These are phyloP conservation scores for Glareola pratincola DNA, from an alignment of 2,113 vertebrate genomes.

Conservation along the genomic window DNA sequence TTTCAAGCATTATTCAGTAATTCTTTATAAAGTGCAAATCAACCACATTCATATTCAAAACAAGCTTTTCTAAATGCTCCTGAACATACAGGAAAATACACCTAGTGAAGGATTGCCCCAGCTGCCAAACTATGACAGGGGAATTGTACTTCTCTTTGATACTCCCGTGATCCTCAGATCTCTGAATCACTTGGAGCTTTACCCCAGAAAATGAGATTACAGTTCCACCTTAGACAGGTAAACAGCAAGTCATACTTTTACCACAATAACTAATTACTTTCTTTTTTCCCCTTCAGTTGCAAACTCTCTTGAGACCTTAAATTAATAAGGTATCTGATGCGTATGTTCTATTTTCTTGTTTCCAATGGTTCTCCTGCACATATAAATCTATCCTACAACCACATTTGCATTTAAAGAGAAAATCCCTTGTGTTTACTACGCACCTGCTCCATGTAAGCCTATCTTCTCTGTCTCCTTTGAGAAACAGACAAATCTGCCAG, in stretches of 20 bases:
- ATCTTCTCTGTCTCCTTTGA: neutral
- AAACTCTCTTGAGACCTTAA: neutral
- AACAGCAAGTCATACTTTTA: neutral
- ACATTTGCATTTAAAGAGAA: constrained; percentile 51
- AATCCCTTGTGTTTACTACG: constrained; percentile 49
- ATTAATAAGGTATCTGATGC: constrained; percentile 48
- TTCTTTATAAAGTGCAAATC: neutral
- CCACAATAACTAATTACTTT: neutral
- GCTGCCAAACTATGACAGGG: neutral
- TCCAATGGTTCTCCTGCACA: neutral
- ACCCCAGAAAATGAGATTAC: neutral
- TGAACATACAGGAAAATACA: neutral
- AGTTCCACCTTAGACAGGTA: neutral
- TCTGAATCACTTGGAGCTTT: neutral
- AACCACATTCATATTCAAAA: neutral
- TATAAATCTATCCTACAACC: neutral
- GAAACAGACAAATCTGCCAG: constrained; percentile 20
- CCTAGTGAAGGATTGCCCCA: neutral
- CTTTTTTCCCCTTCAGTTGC: neutral
- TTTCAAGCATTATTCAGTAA: neutral
- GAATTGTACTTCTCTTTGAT: neutral
- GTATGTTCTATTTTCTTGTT: constrained; percentile 10
- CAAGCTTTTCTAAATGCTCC: neutral
- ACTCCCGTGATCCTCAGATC: neutral
- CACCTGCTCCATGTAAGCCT: constrained; percentile 60